phyloP scores from a whole-genome alignment of 2,113 vertebrate species.

The Gymnocephalus cernua region DNA sequence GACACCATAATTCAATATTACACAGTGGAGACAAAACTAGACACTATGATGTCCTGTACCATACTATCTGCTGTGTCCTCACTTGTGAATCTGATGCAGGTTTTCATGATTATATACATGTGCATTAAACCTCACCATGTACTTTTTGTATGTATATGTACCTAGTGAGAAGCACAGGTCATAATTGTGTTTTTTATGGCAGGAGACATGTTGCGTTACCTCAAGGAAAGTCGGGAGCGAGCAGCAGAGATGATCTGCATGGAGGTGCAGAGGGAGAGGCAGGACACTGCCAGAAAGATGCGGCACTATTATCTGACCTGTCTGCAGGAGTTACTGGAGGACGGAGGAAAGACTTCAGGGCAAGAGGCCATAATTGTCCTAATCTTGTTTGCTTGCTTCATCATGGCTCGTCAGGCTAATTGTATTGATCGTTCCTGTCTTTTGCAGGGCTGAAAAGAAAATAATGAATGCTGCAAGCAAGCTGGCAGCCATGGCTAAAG shows the following conservation, averaged over 20 bases:
- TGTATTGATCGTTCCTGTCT: conserved; percentile 17
- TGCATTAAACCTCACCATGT: background rate
- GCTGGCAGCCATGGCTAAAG: conserved; percentile 93
- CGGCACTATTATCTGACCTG: conserved; percentile 93
- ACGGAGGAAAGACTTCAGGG: conserved; percentile 88
- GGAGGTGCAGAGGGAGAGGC: conserved; percentile 91
- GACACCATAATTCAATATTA: background rate
- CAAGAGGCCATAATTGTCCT: conserved; percentile 55
- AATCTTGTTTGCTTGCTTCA: conserved; percentile 30
- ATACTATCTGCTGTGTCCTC: background rate
- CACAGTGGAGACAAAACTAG: background rate
- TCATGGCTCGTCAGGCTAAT: conserved; percentile 15
- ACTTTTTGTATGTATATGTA: background rate
- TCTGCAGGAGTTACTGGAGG: conserved; percentile 93
- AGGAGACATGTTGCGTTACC: conserved; percentile 95
- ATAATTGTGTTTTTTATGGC: background rate
- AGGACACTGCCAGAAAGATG: conserved; percentile 93
- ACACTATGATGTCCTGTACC: background rate
- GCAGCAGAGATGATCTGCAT: conserved; percentile 90
- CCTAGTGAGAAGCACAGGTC: background rate
- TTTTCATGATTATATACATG: background rate
- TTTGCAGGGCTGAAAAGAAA: conserved; percentile 92
- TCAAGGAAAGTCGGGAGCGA: conserved; percentile 92
- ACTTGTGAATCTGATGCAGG: background rate
- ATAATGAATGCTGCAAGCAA: conserved; percentile 95